Conservation (phyloP, 2,888 invertebrate genomes). For the Tyria jacobaeae region DNA sequence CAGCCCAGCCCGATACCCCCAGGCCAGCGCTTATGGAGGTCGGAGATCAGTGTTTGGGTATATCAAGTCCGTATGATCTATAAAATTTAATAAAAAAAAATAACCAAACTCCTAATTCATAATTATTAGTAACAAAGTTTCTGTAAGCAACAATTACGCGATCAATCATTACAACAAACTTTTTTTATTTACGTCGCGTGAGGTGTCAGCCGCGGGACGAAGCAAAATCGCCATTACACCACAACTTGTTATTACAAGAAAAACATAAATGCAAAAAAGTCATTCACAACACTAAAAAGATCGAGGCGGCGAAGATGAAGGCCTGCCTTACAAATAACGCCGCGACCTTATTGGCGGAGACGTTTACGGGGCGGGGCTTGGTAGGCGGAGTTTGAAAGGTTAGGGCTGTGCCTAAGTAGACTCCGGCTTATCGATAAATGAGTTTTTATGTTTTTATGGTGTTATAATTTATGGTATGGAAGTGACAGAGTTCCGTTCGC, state of each 20-base stretch:
- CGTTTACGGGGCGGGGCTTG: constrained; percentile 66
- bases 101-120: neutral
- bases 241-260: constrained; percentile 67
- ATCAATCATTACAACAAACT: constrained; percentile 46
- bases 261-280: constrained; percentile 75
- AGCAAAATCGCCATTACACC: constrained; percentile 65
- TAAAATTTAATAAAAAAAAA: too few relatives aligned
- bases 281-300: constrained; percentile 80
- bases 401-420: constrained; percentile 72
- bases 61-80: too few relatives aligned
- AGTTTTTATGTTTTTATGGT: constrained; percentile 71
- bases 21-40: too few relatives aligned
- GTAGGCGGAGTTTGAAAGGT: constrained; percentile 60
- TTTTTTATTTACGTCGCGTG: constrained; percentile 67
- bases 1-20: too few relatives aligned
- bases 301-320: constrained; percentile 66
- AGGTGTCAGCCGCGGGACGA: constrained; percentile 68
- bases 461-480: constrained; percentile 78
- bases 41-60: too few relatives aligned
- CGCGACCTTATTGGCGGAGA: constrained; percentile 67
- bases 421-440: constrained; percentile 77
- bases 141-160: constrained; percentile 35
- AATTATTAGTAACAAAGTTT: constrained; percentile 27
- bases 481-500: constrained; percentile 73
- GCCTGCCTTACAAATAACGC: constrained; percentile 61